Evolutionary conservation across 2,797 vertebrate genomes (phyloP).

Genomic region (Coracias cyanogaster): DNA sequence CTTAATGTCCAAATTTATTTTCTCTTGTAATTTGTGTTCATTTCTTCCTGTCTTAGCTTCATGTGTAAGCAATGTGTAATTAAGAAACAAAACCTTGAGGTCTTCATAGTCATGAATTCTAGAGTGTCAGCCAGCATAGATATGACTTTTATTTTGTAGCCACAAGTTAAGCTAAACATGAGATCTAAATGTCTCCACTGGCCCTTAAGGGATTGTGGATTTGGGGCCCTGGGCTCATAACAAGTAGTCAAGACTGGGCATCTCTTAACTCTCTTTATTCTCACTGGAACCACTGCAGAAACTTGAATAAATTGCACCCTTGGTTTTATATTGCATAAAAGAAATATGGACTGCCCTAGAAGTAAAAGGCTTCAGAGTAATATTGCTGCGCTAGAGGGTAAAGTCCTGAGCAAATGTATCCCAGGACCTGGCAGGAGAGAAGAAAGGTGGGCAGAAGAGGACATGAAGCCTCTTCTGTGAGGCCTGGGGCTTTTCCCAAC

Average conservation of each 20-base stretch:
- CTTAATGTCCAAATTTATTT: background rate
- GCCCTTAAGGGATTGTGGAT: background rate
- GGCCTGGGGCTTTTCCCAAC: background rate
- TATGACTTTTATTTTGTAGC: background rate
- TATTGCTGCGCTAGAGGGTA: background rate
- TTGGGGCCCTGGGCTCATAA: background rate
- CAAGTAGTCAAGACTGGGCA: background rate
- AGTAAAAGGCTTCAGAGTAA: background rate
- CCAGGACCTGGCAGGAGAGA: background rate
- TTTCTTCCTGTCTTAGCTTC: background rate
- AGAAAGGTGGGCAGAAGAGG: background rate
- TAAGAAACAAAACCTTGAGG: background rate
- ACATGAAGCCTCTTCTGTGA: background rate
- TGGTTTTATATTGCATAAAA: background rate
- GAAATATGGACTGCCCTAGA: background rate
- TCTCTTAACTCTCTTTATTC: background rate
- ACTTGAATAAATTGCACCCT: background rate
- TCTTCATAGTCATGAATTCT: background rate
- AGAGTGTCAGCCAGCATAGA: background rate
- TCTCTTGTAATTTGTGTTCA: background rate
- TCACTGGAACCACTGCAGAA: background rate
- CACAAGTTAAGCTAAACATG: background rate
- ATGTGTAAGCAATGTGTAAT: background rate
- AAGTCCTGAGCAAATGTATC: background rate
- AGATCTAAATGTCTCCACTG: background rate